Conservation (phyloP, 2,113 vertebrate species). For the Saimiri boliviensis region DNA sequence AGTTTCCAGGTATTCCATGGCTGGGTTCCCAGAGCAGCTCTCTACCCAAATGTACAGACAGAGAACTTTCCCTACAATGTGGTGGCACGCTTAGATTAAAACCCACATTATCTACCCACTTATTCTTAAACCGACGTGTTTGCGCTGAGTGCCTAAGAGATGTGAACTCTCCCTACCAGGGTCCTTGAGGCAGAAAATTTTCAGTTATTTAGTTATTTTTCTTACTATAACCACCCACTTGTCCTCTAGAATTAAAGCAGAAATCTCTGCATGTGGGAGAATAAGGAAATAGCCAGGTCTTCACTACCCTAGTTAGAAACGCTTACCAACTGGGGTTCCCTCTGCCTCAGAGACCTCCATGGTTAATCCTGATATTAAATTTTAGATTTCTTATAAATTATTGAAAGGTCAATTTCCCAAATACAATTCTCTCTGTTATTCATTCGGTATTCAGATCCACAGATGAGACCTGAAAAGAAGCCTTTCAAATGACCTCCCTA, state of each 20-base stretch:
- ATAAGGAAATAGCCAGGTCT: neutral
- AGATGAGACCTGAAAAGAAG: neutral
- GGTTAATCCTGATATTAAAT: neutral
- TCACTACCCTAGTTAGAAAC: neutral
- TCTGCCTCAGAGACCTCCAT: neutral
- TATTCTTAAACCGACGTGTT: neutral
- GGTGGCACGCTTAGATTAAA: neutral
- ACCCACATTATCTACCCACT: neutral
- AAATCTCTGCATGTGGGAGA: neutral
- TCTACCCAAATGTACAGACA: neutral
- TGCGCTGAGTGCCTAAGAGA: neutral
- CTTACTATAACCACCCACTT: neutral
- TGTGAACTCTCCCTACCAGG: neutral
- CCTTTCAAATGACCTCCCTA: neutral
- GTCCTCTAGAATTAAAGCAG: neutral
- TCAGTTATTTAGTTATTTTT: neutral
- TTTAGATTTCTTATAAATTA: constrained; percentile 4
- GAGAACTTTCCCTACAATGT: neutral
- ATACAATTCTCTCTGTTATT: neutral
- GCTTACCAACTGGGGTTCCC: neutral
- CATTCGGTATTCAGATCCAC: neutral
- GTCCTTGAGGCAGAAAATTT: neutral
- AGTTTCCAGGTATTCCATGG: neutral
- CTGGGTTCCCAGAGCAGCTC: neutral
- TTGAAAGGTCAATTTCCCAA: constrained; percentile 12